These are phyloP conservation scores for Malurus leucopterus DNA, from an alignment of 2,797 vertebrate genomes.

Conservation along the genomic window DNA sequence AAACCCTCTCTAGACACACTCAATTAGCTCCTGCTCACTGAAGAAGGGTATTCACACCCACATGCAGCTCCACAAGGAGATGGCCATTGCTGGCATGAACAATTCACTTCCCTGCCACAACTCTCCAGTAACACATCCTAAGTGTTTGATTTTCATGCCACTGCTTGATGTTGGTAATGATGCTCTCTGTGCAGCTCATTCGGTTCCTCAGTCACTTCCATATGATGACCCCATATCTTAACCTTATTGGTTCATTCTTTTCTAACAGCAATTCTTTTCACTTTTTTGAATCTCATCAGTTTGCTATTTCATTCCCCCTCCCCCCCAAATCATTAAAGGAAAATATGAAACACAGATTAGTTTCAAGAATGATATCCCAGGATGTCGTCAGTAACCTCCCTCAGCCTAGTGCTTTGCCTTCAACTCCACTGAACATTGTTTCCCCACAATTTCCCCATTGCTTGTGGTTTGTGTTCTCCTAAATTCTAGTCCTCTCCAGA, in stretches of 20 bases:
- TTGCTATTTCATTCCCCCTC: neutral
- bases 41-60: neutral
- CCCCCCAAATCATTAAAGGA: neutral
- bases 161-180: neutral
- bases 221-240: neutral
- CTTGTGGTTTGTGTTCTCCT: neutral
- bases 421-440: neutral
- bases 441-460: neutral
- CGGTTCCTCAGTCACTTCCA: neutral
- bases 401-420: neutral
- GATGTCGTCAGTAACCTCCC: neutral
- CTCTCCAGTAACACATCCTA: neutral
- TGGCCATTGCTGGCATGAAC: neutral
- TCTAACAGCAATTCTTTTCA: neutral
- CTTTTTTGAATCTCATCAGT: neutral
- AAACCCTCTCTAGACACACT: neutral
- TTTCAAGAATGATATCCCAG: neutral
- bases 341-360: neutral
- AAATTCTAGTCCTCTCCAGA: neutral
- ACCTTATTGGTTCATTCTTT: neutral
- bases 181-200: neutral
- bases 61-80: fast-evolving
- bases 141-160: neutral
- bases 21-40: neutral
- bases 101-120: neutral